Base-by-base conservation (phyloP, 2,113 vertebrate species). In the Rhea pennata region DNA sequence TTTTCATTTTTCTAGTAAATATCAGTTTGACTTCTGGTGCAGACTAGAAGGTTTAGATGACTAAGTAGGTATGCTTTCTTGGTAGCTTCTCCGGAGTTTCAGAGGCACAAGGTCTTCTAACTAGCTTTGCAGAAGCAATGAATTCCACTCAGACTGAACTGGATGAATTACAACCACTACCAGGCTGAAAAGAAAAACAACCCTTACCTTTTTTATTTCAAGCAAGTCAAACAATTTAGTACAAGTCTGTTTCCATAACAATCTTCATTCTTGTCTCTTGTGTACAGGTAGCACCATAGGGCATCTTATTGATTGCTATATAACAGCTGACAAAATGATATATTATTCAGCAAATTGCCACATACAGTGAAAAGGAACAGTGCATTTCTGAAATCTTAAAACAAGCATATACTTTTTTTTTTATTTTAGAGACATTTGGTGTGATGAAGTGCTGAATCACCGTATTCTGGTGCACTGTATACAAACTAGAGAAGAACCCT, bases 291-390 rank as follows among this genome's bases (percentile, higher is more conserved):
- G 79, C 85, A 83, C 93, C 2, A 0, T 19, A 84, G 88, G 85
- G 92, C 69, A 56, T 88, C 62, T 85, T 96, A 96, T 94, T 79
- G 96, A 96, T 96, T 93, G 90, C 78, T 78, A 17, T 84, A 48
- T 81, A 93, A 92, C 58, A 92, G 93, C 92, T 94, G 90, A 85
- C 88, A 96, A 96, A 96, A 96, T 88, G 90, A 96, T 95, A 79
- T 90, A 95, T 95, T 96, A 95, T 95, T 94, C 85, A 95, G 88
- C 89, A 96, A 96, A 97, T 92, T 90, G 90, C 92, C 85, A 90
- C 92, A 93, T 81, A 86, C 79, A 54, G 69, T 46, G 76, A 84
- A 84, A 86, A 94, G 40, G 73, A 92, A 85, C 0, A 0, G 7
- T 42, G 44, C 6, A 66, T 92, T 75, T 26, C 77, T 84, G 84